Conservation (phyloP, 1,140 invertebrate species). For the Cydia pomonella region DNA sequence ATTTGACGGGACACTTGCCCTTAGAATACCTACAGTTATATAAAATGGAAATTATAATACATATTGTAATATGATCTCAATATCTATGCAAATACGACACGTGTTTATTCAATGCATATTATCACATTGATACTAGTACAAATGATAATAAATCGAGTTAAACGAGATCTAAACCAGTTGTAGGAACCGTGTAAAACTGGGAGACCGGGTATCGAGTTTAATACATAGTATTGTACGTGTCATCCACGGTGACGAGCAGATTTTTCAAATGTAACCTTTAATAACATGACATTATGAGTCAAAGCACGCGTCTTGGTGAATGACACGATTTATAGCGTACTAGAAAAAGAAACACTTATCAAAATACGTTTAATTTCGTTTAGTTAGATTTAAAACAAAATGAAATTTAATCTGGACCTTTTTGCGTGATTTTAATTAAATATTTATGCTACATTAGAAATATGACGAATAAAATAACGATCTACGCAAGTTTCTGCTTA, state of each 20-base stretch:
- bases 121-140: constrained; percentile 1
- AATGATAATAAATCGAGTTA: constrained; percentile 22
- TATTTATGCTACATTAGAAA: not conserved
- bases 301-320: too few relatives aligned
- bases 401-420: not conserved
- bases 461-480: not conserved
- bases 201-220: not conserved
- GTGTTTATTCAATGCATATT: not conserved
- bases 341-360: too few relatives aligned
- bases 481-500: not conserved
- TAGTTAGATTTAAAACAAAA: not conserved
- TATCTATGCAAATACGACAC: constrained; percentile 10
- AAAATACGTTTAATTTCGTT: too few relatives aligned
- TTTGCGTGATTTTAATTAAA: not conserved
- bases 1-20: not conserved
- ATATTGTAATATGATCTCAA: not conserved
- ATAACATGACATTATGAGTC: too few relatives aligned
- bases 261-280: too few relatives aligned
- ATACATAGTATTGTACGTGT: too few relatives aligned
- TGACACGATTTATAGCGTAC: too few relatives aligned
- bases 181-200: not conserved
- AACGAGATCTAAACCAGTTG: constrained; percentile 6
- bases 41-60: not conserved
- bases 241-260: too few relatives aligned
- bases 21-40: too few relatives aligned